These are phyloP conservation scores for Spea multiplicata DNA, from an alignment of 2,113 vertebrate species.

Conservation along the genomic window DNA sequence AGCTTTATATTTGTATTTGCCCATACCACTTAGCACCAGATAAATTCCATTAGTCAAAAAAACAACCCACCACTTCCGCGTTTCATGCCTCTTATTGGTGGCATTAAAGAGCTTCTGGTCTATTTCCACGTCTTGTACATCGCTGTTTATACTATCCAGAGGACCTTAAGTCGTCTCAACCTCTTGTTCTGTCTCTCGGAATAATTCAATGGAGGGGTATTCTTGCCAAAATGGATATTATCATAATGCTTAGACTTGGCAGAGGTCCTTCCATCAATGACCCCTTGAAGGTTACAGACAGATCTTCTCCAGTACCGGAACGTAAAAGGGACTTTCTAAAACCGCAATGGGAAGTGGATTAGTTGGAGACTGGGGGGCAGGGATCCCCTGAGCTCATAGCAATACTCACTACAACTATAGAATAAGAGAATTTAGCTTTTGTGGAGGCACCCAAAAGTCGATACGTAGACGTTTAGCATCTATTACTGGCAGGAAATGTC, in stretches of 20 bases:
- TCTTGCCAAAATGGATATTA: constrained; percentile 44
- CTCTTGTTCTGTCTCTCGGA: constrained; percentile 7
- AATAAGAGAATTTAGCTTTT: too few relatives aligned
- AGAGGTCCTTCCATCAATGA: constrained; percentile 37
- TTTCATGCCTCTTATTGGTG: too few relatives aligned
- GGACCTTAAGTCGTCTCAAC: constrained; percentile 6
- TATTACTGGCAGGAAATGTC: too few relatives aligned
- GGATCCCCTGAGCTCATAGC: too few relatives aligned
- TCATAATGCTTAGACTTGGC: constrained; percentile 38
- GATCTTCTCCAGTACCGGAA: constrained; percentile 1
- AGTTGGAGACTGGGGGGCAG: too few relatives aligned
- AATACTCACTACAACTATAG: too few relatives aligned
- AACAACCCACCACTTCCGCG: too few relatives aligned
- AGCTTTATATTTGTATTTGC: too few relatives aligned
- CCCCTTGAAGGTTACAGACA: constrained; percentile 29
- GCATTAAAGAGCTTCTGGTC: neutral
- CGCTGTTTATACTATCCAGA: constrained; percentile 5
- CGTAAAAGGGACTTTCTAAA: constrained; percentile 14
- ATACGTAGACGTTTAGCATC: too few relatives aligned
- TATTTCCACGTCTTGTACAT: neutral
- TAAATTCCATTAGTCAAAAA: too few relatives aligned
- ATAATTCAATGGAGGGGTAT: constrained; percentile 19
- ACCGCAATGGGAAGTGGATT: constrained; percentile 2
- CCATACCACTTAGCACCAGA: too few relatives aligned
- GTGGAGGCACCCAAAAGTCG: too few relatives aligned